These are phyloP conservation scores for Rattus rattus DNA, from an alignment of 2,113 vertebrate genomes.

Conservation along the genomic window DNA sequence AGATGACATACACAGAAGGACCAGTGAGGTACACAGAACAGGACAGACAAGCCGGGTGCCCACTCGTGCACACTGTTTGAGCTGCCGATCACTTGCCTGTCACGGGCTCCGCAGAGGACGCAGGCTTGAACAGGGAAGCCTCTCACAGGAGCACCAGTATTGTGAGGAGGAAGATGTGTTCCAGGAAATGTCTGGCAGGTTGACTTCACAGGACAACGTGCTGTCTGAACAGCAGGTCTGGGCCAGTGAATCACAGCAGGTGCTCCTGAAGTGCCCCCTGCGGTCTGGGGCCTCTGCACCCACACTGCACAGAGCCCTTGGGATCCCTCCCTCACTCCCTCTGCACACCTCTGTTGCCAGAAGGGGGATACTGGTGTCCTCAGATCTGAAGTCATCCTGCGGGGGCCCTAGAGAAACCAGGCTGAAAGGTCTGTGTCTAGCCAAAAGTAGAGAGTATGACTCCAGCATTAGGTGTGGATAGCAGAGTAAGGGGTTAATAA, in stretches of 20 bases:
- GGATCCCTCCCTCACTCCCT: neutral
- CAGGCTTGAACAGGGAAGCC: neutral
- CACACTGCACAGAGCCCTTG: neutral
- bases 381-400: neutral
- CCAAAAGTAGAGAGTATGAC: neutral
- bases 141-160: slow-evolving; percentile 1
- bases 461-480: neutral
- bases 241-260: neutral
- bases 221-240: neutral
- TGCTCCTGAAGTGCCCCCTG: neutral
- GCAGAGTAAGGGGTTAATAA: neutral
- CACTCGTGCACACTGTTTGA: neutral
- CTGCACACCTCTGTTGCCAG: neutral
- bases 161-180: neutral
- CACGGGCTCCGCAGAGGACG: neutral
- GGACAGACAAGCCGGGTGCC: neutral
- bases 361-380: neutral
- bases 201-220: neutral
- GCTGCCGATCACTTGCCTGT: neutral
- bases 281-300: neutral
- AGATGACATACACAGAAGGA: neutral
- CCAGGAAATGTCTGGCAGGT: neutral
- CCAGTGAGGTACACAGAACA: neutral
- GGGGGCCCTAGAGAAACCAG: neutral
- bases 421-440: neutral